Base-by-base conservation (phyloP, 2,113 vertebrate genomes). In the Anseranas semipalmata region DNA sequence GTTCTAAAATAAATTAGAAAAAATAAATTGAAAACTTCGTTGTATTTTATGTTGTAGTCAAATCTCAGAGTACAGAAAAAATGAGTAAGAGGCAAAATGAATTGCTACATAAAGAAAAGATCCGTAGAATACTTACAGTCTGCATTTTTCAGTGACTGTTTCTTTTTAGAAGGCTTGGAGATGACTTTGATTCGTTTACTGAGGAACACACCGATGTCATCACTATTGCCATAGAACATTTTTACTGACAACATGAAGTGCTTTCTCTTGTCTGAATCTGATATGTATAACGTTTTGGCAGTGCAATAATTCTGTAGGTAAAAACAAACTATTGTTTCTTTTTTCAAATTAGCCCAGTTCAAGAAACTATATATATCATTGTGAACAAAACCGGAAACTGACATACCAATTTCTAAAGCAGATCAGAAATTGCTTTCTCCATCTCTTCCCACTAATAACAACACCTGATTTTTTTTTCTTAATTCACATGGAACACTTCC, bases 271-370 rank as follows among this genome's bases (percentile, higher is more conserved):
- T 99, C 99, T 27, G 99, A 99, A 98, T 99, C 99, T 58, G 99
- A 99, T 99, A 99, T 99, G 98, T 99, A 99, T 98, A 99, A 99
- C 74, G 99, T 99, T 99, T 99, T 99, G 98, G 99, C 99, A 97
- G 99, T 99, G 98, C 99, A 99, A 99, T 99, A 99, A 97, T 99
- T 99, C 99, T 99, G 98, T 59, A 72, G 87, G 92, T 78, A 79
- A 94, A 97, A 95, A 96, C 12, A 96, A 2, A 93, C 16, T 71
- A 30, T 27, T 74, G 45, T 55, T 90, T 90, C 53, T 67, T 73
- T 63, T 77, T 71, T 59, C 48, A 94, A 56, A 68, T 35, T 59
- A 92, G 48, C 6, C 25, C 43, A 89, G 63, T 70, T 91, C 41
- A 79, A 93, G 59, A 66, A 89, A 58, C 13, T 10, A 75, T 4